Conservation (phyloP, 2,888 invertebrate species). For the Disparrhopalites patrizii region DNA sequence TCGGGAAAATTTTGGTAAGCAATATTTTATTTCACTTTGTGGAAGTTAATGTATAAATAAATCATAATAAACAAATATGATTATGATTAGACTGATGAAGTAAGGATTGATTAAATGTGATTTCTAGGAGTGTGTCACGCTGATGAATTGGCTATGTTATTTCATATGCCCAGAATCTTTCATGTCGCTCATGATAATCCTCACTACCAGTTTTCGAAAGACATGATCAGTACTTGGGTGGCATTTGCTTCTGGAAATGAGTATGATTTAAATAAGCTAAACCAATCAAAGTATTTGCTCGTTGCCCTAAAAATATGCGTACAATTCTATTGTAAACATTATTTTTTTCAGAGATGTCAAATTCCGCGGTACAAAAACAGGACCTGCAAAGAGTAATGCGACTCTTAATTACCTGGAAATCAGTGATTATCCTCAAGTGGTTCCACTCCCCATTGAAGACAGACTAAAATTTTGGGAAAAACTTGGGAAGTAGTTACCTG, state of each 20-base stretch:
- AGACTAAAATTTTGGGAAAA: background rate
- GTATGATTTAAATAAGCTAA: background rate
- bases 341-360: background rate
- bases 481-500: background rate
- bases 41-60: no score
- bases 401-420: background rate
- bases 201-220: constrained; percentile 12
- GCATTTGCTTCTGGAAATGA: background rate
- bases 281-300: background rate
- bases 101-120: no score
- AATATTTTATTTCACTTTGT: no score
- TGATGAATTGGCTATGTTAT: constrained; percentile 6
- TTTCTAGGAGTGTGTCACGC: constrained; percentile 4
- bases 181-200: background rate
- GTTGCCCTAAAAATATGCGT: background rate
- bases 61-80: no score
- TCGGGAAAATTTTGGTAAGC: constrained; percentile 5
- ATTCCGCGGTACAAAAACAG: background rate
- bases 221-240: background rate
- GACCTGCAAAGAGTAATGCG: background rate
- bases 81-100: no score
- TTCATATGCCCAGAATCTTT: constrained; percentile 6
- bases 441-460: background rate
- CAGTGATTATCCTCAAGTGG: background rate
- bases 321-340: background rate